Evolutionary conservation across 2,113 vertebrate species (phyloP).

Genomic region (Cervus canadensis): DNA sequence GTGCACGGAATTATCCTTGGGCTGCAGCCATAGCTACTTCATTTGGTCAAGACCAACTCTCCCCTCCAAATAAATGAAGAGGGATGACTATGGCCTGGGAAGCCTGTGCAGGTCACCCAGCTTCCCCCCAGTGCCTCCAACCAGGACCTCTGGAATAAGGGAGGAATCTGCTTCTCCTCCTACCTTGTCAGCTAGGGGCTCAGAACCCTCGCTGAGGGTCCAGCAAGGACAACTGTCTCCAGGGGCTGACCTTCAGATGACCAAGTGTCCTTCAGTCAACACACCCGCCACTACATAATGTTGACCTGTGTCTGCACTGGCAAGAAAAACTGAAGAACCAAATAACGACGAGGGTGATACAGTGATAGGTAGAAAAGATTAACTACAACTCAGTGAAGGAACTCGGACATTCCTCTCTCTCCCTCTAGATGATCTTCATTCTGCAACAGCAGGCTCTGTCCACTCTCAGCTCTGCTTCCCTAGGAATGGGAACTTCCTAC

Average conservation of each 20-base stretch:
- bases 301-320: neutral
- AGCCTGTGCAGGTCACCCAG: neutral
- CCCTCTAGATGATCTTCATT: neutral
- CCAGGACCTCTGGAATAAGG: neutral
- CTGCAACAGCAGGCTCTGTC: too few species aligned
- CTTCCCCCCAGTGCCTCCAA: neutral
- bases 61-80: neutral
- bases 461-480: neutral
- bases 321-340: neutral
- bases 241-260: neutral
- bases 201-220: rapidly evolving
- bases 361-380: neutral
- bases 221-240: neutral
- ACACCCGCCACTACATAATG: neutral
- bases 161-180: neutral
- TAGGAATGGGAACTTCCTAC: rapidly evolving
- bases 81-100: neutral
- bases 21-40: neutral
- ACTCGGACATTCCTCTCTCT: rapidly evolving
- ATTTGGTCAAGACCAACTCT: neutral
- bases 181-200: neutral
- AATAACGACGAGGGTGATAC: neutral
- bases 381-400: neutral
- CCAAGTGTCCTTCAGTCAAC: neutral
- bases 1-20: neutral